Percentiles rank a stretch among this genome's conserved stretches.
Conservation (phyloP, 1,140 invertebrate genomes). For the Planococcus citri region DNA sequence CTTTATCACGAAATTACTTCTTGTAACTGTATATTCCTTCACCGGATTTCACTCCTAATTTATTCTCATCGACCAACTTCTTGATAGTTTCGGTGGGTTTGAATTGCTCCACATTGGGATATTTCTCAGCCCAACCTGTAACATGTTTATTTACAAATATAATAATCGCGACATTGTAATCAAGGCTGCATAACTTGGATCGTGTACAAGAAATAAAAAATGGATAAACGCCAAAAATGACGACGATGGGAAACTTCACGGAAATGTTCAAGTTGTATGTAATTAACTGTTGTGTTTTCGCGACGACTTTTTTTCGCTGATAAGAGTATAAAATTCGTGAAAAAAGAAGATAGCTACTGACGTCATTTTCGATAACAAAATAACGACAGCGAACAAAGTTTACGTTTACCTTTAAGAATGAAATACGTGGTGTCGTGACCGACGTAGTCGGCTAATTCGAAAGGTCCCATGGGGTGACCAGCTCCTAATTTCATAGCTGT, state of each 20-base stretch:
- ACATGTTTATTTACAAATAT: constrained; percentile 41
- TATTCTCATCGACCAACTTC: constrained; percentile 64
- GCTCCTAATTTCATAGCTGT: constrained; percentile 78
- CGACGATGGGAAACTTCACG: no score
- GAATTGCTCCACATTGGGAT: constrained; percentile 63
- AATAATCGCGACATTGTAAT: constrained; percentile 53
- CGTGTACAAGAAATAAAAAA: not conserved
- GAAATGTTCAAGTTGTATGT: no score
- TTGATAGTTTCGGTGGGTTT: constrained; percentile 49
- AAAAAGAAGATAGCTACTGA: no score
- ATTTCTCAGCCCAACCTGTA: constrained; percentile 61
- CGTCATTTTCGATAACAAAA: no score
- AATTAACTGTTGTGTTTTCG: no score
- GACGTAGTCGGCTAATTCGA: constrained; percentile 67
- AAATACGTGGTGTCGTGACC: constrained; percentile 57
- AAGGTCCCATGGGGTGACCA: constrained; percentile 73
- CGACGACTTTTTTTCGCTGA: no score
- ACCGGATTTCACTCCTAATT: constrained; percentile 69
- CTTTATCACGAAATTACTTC: constrained; percentile 38
- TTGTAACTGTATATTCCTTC: constrained; percentile 79
- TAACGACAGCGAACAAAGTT: no score
- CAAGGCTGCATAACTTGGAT: constrained; percentile 33
- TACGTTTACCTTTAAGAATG: constrained; percentile 41
- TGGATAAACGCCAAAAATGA: not conserved
- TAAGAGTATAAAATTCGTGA: no score